Conservation (phyloP, 1,140 invertebrate species). For the Tetragonula clypearis region DNA sequence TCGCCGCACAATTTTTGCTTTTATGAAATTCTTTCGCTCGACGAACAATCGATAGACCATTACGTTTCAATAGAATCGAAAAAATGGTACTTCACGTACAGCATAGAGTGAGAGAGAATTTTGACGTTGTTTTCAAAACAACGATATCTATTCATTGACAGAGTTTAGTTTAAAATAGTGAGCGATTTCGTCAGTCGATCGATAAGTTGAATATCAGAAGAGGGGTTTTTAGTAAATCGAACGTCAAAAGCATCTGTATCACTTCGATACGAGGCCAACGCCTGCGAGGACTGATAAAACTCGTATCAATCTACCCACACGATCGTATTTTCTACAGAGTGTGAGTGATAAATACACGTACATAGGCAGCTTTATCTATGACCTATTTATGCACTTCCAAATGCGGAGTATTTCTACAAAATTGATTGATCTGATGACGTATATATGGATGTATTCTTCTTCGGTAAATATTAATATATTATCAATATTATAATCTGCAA, state of each 20-base stretch:
- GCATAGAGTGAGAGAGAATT: no score
- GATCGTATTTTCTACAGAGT: neutral
- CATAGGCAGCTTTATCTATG: neutral
- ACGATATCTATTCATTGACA: neutral
- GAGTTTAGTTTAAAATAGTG: neutral
- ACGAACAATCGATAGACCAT: neutral
- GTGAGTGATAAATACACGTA: neutral
- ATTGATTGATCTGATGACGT: neutral
- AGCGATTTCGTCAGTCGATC: neutral
- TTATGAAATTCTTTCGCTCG: no score
- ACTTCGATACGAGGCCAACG: neutral
- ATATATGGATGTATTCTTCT: neutral
- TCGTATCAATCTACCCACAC: conserved; percentile 3
- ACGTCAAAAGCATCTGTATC: neutral
- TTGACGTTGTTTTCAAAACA: neutral
- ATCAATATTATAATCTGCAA: no score
- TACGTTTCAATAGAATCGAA: neutral
- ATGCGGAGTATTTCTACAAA: neutral
- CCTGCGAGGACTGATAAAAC: conserved; percentile 12
- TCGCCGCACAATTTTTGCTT: no score
- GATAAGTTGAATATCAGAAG: neutral
- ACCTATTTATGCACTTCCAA: neutral
- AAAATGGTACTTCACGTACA: no score
- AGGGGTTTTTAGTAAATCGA: no score
- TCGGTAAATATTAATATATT: no score